A percentile compares a stretch with the other conserved stretches of the same genome.
Conservation (phyloP, 1,140 invertebrate species). For the Aphaenogaster floridana region DNA sequence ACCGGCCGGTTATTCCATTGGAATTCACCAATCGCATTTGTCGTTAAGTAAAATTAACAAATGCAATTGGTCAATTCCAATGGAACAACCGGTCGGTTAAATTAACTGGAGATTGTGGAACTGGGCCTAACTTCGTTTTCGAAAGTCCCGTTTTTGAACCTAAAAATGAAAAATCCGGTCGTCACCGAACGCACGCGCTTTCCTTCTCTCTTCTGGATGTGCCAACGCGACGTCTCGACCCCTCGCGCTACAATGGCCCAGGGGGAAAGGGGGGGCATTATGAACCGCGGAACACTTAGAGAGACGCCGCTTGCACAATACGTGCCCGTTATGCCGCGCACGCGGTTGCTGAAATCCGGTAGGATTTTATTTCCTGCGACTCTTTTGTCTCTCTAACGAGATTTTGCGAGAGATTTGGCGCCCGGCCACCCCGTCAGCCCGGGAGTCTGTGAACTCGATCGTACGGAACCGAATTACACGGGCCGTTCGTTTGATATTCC, state of each 20-base stretch:
- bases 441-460: conserved; percentile 75
- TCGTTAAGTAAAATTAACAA: no score
- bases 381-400: conserved; percentile 75
- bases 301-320: conserved; percentile 41
- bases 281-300: conserved; percentile 33
- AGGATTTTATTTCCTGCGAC: conserved; percentile 65
- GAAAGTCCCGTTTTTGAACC: neutral
- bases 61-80: no score
- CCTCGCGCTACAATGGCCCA: neutral
- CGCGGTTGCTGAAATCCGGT: conserved; percentile 51
- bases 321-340: conserved; percentile 2
- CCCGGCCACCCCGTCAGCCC: conserved; percentile 46
- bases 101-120: no score
- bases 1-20: no score
- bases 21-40: no score
- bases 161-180: neutral
- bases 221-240: neutral
- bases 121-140: neutral
- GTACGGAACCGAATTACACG: conserved; percentile 83
- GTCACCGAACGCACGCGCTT: neutral
- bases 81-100: no score
- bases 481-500: conserved; percentile 75
- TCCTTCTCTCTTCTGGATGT: neutral
- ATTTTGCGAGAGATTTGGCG: conserved; percentile 83
- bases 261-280: neutral